Base-by-base conservation (phyloP, 2,797 vertebrate genomes). In the Thalassophryne amazonica region DNA sequence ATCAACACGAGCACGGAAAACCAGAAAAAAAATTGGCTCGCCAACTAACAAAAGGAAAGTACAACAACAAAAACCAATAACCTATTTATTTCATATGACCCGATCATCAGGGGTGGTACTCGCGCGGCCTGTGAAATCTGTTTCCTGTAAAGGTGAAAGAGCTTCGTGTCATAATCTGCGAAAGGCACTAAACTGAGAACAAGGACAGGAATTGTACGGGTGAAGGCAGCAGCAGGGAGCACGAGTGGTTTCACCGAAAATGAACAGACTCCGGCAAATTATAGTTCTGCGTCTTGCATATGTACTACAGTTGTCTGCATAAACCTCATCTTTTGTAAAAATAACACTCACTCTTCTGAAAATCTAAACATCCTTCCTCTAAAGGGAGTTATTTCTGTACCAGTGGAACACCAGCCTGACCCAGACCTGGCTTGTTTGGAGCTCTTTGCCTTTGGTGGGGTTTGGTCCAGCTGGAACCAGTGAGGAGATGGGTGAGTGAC, bases 401-500 rank as follows among this genome's bases (percentile, higher is more conserved):
- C 12, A 56, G 51, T 64, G 59, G 59, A 83, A 63, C 57, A 75
- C 68, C 67, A 57, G n/a, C n/a, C n/a, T n/a, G 17, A 43, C 66
- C 10, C 30, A 59, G 49, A 54, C 34, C 31, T 2, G 46, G 36
- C 43, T 73, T 60, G 76, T 72, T 65, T 61, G 57, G 51, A 64
- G 49, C 31, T 25, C 31, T 59, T 34, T 21, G 45, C 55, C 47
- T 57, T 66, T 50, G 65, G 63, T 60, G 52, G 46, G 76, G 51
- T 68, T 76, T 79, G 75, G 60, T 72, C 57, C 51, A 78, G 84
- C 75, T 83, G 83, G 68, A 76, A 72, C 70, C 74, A 62, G 74
- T 72, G 82, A 69, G 69, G 58, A 61, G 60, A 76, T 48, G 73
- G 71, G 51, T 56, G 79, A 84, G 66, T 78, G 85, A 88, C 84